Evolutionary conservation across 2,797 vertebrate species (phyloP), one percentile per base, ranked within the genome.

Genomic region (Uromys caudimaculatus): DNA sequence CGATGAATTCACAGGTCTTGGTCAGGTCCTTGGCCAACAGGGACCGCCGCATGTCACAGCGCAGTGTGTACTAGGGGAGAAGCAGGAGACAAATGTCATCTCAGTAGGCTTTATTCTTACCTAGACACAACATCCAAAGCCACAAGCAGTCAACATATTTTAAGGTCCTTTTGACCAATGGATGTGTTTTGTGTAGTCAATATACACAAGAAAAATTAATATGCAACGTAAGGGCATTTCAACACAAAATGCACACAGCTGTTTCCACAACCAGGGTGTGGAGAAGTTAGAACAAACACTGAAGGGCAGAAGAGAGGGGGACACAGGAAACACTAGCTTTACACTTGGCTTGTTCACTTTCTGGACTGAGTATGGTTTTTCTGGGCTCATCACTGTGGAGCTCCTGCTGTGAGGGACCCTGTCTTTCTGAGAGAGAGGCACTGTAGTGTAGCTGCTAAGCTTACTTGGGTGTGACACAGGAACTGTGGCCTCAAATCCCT

Each of bases 1-100:
- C 98, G 94, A 99, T 99, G 98, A 99, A 99, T 97, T 99, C 99
- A 79, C 99, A 99, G 89, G 98, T 99, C 98, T 99, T 99, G 84
- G 98, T 99, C 95, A 99, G 98, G 98, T 99, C 99, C 98, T 99
- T 99, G 35, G 99, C 99, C 98, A 99, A 96, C 97, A 99, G 99
- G 9, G 99, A 99, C 76, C 99, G 99, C 95, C 99, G 99, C 99
- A 99, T 99, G 98, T 99, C 99, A 97, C 99, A 99, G 96, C 99
- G 99, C 19, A 99, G 98, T 0, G 98, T 99, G 96, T 99, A 99
- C 99, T 99, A 95, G 29, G 50, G 19, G 88, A 87, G 50, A 76
- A 12, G 56, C n/a, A 27, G 11, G 77, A 60, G 47, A 67, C 24
- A 29, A 73, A 35, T 0, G 0, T 2, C 27, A 7, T 3, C 0